A percentile compares a stretch with the other conserved stretches of the same genome.
Conservation (phyloP, 2,113 vertebrate species). For the Aspidoscelis tigris region DNA sequence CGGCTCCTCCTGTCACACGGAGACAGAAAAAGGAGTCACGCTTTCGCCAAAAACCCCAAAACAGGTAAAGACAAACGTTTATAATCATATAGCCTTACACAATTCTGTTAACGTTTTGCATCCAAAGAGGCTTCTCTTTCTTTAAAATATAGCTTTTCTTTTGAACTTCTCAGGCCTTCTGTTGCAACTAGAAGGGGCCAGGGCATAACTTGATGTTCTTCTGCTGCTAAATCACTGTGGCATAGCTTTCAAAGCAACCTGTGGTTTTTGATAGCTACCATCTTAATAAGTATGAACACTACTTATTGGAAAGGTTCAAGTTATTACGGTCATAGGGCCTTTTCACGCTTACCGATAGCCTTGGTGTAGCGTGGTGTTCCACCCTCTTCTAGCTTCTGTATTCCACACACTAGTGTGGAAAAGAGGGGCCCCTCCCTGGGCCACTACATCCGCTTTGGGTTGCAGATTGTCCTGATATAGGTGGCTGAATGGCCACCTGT, state of each 20-base stretch:
- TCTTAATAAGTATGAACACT: not conserved
- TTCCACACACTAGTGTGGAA: no score
- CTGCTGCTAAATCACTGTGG: not conserved
- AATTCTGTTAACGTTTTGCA: not conserved
- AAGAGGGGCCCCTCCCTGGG: no score
- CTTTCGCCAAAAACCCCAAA: constrained; percentile 82
- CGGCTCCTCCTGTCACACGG: constrained; percentile 85
- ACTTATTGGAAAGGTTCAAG: not conserved
- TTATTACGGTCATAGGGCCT: not conserved
- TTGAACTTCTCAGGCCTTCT: not conserved
- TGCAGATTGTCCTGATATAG: no score
- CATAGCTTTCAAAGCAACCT: not conserved
- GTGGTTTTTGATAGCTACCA: not conserved
- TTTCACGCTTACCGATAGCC: no score
- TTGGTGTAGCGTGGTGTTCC: no score
- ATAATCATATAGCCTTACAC: not conserved
- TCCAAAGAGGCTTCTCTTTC: not conserved
- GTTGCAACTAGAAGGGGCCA: not conserved
- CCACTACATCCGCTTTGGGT: no score
- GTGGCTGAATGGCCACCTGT: no score
- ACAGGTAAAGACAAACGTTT: constrained; percentile 82
- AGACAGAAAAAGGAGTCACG: constrained; percentile 80
- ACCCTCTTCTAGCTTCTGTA: no score
- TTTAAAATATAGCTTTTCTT: not conserved
- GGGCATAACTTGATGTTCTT: not conserved